Evolutionary conservation across 2,113 vertebrate species (phyloP), one percentile per base, ranked within the genome.

Genomic region (Trochalopteron elliotii): DNA sequence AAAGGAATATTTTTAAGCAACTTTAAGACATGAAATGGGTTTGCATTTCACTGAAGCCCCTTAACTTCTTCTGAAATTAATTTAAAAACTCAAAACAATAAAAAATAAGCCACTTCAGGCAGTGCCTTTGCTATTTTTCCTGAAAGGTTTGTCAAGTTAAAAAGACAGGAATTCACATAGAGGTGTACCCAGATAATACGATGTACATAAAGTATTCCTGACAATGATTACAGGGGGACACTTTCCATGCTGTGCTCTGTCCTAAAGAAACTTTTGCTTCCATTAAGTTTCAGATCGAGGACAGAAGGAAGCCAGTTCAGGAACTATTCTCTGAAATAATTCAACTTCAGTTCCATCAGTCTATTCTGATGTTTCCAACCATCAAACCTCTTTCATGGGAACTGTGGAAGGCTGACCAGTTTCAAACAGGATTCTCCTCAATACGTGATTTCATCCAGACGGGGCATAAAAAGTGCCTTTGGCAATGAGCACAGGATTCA

Each of bases 401-500:
- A 81, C 68, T 71, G 67, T 40, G 83, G 67, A 53, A 95, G 40
- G 11, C 12, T 55, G 63, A 17, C 15, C 42, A 61, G 23, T 79
- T 78, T 63, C 45, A 57, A 65, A 49, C 5, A 14, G 55, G 57
- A 19, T 12, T 88, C 15, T 83, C 55, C 64, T 81, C 80, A 89
- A 89, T 30, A 82, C 0, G 8, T 76, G 59, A 45, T 89, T 77
- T 93, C 87, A 96, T 90, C 95, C 89, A 49, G 52, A 92, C 35
- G 63, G 75, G 72, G 85, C 79, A 81, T 55, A 96, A 77, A 80
- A 89, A 60, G 52, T 81, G 64, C 61, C 61, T 90, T 74, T 50
- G 68, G 77, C 76, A 87, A n/a, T 44, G 90, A 37, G 65, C 93
- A 95, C 95, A 95, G 97, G 49, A 93, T 86, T 82, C 31, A 63